Conservation (phyloP, 2,888 invertebrate genomes). For the Pristionchus entomophagus region DNA sequence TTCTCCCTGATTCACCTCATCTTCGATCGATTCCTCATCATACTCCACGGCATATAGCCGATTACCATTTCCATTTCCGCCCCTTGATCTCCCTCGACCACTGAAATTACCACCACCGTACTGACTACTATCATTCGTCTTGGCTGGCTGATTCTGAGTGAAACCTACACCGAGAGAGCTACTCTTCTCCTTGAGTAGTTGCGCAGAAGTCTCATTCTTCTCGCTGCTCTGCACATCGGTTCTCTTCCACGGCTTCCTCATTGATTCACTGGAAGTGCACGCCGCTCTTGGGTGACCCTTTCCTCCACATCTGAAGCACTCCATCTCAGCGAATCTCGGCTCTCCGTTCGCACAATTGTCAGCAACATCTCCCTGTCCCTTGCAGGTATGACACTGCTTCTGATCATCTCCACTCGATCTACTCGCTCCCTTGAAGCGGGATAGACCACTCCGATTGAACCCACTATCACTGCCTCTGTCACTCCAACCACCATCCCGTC, state of each 20-base stretch:
- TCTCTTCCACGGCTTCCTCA: no score
- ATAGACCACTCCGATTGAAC: not conserved
- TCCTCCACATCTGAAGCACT: no score
- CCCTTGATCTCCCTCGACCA: no score
- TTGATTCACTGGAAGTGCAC: no score
- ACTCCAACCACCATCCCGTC: not conserved
- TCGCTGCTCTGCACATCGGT: no score
- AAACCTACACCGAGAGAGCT: not conserved
- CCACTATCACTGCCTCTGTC: not conserved
- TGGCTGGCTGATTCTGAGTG: not conserved
- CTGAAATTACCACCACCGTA: not conserved
- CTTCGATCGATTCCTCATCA: not conserved
- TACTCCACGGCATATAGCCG: not conserved
- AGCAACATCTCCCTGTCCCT: not conserved
- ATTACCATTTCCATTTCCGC: not conserved
- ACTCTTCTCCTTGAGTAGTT: not conserved
- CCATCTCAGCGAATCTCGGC: no score
- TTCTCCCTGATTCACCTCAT: not conserved
- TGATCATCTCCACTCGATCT: not conserved
- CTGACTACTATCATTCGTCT: not conserved
- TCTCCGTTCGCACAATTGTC: not conserved
- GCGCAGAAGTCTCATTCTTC: no score
- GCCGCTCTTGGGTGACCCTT: no score
- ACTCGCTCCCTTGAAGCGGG: not conserved
- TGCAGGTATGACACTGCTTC: not conserved